These are phyloP conservation scores for Synergus itoensis DNA, from an alignment of 2,888 invertebrate species.

Conservation along the genomic window DNA sequence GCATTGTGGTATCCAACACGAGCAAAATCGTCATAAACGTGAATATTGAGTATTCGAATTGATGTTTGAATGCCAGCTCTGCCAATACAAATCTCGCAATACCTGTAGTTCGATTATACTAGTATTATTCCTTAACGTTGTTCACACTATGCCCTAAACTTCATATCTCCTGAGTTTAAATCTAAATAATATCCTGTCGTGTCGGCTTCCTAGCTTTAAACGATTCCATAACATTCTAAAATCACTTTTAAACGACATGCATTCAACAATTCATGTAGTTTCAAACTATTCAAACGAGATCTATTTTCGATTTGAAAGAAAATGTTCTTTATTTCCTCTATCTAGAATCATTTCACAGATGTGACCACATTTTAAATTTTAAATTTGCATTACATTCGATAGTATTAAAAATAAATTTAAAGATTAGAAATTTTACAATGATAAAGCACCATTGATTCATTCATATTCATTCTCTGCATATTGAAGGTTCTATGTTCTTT, in stretches of 20 bases:
- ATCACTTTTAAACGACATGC: background rate
- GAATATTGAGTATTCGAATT: constrained; percentile 19
- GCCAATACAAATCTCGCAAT: constrained; percentile 13
- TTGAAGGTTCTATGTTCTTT: too few relatives aligned
- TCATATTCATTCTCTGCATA: too few relatives aligned
- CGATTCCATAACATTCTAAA: background rate
- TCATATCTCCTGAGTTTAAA: constrained; percentile 17
- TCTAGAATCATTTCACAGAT: background rate
- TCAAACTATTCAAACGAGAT: background rate
- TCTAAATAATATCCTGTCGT: constrained; percentile 14
- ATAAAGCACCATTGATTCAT: too few relatives aligned
- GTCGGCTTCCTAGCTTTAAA: background rate
- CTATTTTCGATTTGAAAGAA: background rate
- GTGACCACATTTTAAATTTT: background rate
- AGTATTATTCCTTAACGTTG: constrained; percentile 26
- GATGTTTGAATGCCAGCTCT: constrained; percentile 11
- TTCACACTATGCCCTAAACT: constrained; percentile 21
- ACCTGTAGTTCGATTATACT: constrained; percentile 15
- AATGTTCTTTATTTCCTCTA: background rate
- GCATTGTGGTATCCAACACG: background rate
- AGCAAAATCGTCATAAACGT: background rate
- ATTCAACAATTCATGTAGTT: background rate
- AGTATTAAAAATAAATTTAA: background rate
- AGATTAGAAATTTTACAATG: too few relatives aligned
- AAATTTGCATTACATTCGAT: background rate